A percentile compares a stretch with the other conserved stretches of the same genome.
phyloP scores from a whole-genome alignment of 2,888 invertebrate species.

The Griposia aprilina region DNA sequence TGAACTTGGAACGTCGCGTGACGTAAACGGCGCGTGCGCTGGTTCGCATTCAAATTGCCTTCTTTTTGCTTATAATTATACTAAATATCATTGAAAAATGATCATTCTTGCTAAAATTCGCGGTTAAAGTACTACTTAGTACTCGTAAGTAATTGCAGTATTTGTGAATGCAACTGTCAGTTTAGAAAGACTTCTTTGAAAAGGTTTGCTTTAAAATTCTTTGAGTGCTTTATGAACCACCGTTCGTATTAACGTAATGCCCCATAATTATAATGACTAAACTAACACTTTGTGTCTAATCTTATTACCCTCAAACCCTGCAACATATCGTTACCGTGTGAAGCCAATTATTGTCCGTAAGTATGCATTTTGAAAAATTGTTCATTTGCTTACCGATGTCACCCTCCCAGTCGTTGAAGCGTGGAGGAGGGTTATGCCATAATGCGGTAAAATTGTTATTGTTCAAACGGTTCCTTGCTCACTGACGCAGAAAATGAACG shows the following conservation, averaged over 20 bases:
- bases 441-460: conserved; percentile 84
- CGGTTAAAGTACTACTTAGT: conserved; percentile 45
- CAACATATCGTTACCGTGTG: conserved; percentile 68
- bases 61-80: conserved; percentile 79
- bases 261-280: conserved; percentile 10
- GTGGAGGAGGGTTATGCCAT: conserved; percentile 81
- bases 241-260: conserved; percentile 31
- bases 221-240: conserved; percentile 1
- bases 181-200: conserved; percentile 19
- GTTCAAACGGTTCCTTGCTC: conserved; percentile 80
- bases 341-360: conserved; percentile 69
- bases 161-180: conserved; percentile 30
- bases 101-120: conserved; percentile 53
- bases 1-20: conserved; percentile 89
- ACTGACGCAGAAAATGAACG: conserved; percentile 82
- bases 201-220: conserved; percentile 14
- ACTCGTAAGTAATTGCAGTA: conserved; percentile 47
- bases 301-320: conserved; percentile 27
- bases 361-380: conserved; percentile 72
- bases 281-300: conserved; percentile 19
- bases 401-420: conserved; percentile 77
- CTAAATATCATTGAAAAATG: conserved; percentile 72
- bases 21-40: conserved; percentile 87
- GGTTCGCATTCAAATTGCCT: conserved; percentile 86
- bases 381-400: conserved; percentile 75